Evolutionary conservation across 2,113 vertebrate genomes (phyloP), one percentile per base, ranked within the genome.

Genomic region (Pithys albifrons): DNA sequence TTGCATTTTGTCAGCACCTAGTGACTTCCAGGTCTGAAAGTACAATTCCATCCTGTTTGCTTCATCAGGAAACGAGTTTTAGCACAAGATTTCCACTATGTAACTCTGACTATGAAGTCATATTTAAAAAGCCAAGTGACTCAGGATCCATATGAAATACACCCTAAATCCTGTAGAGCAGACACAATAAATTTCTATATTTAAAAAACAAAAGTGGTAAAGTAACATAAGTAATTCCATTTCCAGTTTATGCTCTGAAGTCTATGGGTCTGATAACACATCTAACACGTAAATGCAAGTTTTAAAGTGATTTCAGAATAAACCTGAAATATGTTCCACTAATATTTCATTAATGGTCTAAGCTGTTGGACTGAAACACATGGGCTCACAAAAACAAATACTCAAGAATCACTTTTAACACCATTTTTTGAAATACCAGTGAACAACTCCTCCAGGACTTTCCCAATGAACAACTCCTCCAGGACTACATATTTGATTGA

Each of bases 141-240:
- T 59, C 31, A 37, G 8, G 62, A 31, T 57, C 70, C 2, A 1
- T 29, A 13, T 22, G 48, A 83, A 80, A 35, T 0, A 0, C 29
- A 74, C 12, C 7, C 22, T 13, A 81, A 80, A 58, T 71, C 62
- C 77, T 46, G 43, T 9, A 76, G 17, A 82, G 31, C 51, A 85
- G 31, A 77, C 4, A 49, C 12, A 33, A 46, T 28, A 31, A 51
- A 39, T 39, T 74, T 71, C 33, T 48, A 25, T 24, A 16, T 41
- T 19, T 22, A 27, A 76, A 76, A 71, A 57, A 27, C n/a, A 75
- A 52, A 24, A 13, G 19, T 12, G 22, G 7, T 39, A 51, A 86
- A 89, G 12, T 55, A 91, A 81, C 3, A 71, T 19, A 80, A 67
- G 7, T 46, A 62, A 71, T 37, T 66, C 12, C 20, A 35, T 62